Conservation (phyloP, 2,888 invertebrate genomes). For the Beris chalybata region DNA sequence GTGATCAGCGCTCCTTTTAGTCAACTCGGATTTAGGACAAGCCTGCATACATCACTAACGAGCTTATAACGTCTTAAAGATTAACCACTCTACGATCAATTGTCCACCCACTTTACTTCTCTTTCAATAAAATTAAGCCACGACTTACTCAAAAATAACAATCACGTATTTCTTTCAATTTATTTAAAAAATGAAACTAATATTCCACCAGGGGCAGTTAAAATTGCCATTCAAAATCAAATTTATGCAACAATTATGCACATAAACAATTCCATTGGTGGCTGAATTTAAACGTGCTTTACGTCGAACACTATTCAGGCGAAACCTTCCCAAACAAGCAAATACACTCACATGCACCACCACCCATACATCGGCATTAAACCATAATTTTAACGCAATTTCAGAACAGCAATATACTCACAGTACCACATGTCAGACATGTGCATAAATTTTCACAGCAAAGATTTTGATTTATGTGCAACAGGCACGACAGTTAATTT, state of each 20-base stretch:
- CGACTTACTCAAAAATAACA: no score
- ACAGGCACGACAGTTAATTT: slow-evolving; percentile 57
- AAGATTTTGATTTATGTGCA: slow-evolving; percentile 53
- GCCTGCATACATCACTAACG: no score
- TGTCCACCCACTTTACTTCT: no score
- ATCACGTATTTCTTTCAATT: no score
- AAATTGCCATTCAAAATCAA: not conserved
- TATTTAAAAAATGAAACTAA: no score
- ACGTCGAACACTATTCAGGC: slow-evolving; percentile 16
- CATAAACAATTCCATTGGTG: slow-evolving; percentile 38
- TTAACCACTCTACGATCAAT: no score
- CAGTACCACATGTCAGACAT: slow-evolving; percentile 42
- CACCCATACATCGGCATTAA: not conserved
- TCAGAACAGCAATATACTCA: not conserved
- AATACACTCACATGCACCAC: slow-evolving; percentile 24
- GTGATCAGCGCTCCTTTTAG: no score
- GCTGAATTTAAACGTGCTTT: slow-evolving; percentile 21
- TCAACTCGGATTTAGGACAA: no score
- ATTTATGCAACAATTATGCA: slow-evolving; percentile 39
- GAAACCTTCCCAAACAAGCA: slow-evolving; percentile 15
- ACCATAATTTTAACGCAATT: not conserved
- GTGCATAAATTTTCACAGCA: slow-evolving; percentile 44
- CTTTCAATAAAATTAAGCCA: no score
- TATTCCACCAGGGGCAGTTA: no score
- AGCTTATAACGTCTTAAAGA: no score